Conservation (phyloP, 2,797 vertebrate species). For the Falco cherrug region DNA sequence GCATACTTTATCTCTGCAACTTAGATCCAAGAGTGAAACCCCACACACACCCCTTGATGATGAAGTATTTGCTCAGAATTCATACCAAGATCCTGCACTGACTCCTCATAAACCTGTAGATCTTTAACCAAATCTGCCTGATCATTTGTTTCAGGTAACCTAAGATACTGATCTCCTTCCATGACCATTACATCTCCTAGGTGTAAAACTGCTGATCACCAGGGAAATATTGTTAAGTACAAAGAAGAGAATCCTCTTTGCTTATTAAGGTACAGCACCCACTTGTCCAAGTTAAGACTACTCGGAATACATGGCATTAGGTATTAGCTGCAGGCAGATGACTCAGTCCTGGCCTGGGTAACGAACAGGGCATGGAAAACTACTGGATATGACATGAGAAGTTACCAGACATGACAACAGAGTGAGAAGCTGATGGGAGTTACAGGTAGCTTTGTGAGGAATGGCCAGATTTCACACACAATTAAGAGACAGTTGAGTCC, state of each 20-base stretch:
- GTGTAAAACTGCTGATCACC: neutral
- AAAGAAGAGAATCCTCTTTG: neutral
- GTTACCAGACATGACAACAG: neutral
- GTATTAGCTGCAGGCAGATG: neutral
- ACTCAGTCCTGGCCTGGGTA: neutral
- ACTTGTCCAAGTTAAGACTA: neutral
- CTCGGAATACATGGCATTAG: neutral
- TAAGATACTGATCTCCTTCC: neutral
- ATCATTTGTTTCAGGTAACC: neutral
- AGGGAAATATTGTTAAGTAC: neutral
- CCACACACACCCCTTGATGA: neutral
- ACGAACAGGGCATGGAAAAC: neutral
- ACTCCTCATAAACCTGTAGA: neutral
- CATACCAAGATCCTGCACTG: neutral
- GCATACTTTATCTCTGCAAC: neutral
- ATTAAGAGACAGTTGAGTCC: neutral
- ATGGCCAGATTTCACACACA: accelerated
- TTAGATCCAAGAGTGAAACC: neutral
- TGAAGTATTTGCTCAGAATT: neutral
- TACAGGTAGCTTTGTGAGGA: neutral
- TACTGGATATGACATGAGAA: neutral
- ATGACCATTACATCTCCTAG: neutral
- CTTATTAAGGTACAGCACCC: neutral
- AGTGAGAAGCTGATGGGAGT: neutral
- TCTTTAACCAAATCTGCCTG: neutral